A percentile compares a stretch with the other conserved stretches of the same genome.
These are phyloP conservation scores for Gonatopus flavifemur DNA, from an alignment of 1,140 invertebrate genomes.

Conservation along the genomic window DNA sequence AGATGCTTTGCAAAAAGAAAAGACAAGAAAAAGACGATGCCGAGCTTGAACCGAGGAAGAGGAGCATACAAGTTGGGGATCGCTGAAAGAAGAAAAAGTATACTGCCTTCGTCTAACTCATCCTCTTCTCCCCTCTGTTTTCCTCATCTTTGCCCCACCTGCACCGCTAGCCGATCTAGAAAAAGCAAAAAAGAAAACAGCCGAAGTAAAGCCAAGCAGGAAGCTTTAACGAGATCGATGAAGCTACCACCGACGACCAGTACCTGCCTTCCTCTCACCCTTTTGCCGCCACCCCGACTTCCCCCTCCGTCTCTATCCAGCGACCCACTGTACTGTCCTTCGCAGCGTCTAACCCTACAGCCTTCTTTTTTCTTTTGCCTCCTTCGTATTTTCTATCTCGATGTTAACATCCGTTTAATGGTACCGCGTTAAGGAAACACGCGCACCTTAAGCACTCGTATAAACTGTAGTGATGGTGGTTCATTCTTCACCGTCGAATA, in stretches of 20 bases:
- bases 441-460: not conserved
- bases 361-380: conserved; percentile 1
- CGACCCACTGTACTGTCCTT: conserved; percentile 7
- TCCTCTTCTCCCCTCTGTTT: conserved; percentile 11
- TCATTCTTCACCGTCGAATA: not conserved
- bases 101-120: too few species aligned
- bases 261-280: conserved; percentile 16
- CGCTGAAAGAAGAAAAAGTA: too few species aligned
- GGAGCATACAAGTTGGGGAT: too few species aligned
- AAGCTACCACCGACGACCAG: too few species aligned
- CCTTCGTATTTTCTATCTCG: conserved; percentile 2
- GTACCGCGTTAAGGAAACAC: not conserved
- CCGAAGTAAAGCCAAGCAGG: conserved; percentile 29
- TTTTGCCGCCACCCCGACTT: conserved; percentile 14
- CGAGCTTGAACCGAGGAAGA: too few species aligned
- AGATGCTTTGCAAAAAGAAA: not conserved
- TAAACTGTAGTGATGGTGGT: not conserved
- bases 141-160: conserved; percentile 12
- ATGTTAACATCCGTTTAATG: conserved; percentile 38
- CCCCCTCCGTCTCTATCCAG: not conserved
- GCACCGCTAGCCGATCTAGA: conserved; percentile 19
- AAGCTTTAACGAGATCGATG: conserved; percentile 50
- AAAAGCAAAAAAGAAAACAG: conserved; percentile 33
- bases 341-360: conserved; percentile 9
- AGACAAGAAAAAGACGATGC: too few species aligned